Conservation (phyloP, 1,140 invertebrate species). For the Zophobas atratus region DNA sequence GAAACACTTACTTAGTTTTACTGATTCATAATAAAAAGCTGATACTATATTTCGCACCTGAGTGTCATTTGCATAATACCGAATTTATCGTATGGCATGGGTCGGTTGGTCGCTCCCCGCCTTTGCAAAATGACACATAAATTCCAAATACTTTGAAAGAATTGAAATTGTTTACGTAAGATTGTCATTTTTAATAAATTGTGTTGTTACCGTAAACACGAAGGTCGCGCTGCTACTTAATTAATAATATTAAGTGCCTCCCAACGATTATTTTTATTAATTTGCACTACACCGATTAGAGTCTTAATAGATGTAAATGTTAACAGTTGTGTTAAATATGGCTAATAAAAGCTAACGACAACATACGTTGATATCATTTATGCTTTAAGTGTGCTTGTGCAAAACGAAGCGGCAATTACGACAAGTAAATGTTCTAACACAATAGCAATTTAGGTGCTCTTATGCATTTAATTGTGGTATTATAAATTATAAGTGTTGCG, state of each 20-base stretch:
- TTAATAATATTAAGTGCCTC: not conserved
- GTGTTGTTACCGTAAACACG: not conserved
- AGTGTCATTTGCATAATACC: too few species aligned
- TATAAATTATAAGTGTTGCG: not conserved
- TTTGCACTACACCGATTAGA: not conserved
- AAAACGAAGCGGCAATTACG: not conserved
- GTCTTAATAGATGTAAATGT: not conserved
- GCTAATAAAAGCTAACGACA: slow-evolving; percentile 20
- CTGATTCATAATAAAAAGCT: not conserved
- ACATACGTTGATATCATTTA: not conserved
- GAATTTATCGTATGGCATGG: too few species aligned
- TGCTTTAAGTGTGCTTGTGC: not conserved
- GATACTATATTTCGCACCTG: not conserved
- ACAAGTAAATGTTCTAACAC: not conserved
- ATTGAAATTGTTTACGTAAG: too few species aligned
- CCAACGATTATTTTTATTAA: not conserved
- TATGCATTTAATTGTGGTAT: not conserved
- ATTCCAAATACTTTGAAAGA: too few species aligned
- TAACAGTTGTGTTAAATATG: slow-evolving; percentile 26
- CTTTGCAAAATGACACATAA: too few species aligned
- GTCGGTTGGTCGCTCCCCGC: too few species aligned
- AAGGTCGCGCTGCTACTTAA: slow-evolving; percentile 15
- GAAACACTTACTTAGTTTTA: too few species aligned
- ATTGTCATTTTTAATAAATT: too few species aligned
- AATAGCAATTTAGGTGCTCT: not conserved